Conservation (phyloP, 1,140 invertebrate genomes). For the Aphidius ervi region DNA sequence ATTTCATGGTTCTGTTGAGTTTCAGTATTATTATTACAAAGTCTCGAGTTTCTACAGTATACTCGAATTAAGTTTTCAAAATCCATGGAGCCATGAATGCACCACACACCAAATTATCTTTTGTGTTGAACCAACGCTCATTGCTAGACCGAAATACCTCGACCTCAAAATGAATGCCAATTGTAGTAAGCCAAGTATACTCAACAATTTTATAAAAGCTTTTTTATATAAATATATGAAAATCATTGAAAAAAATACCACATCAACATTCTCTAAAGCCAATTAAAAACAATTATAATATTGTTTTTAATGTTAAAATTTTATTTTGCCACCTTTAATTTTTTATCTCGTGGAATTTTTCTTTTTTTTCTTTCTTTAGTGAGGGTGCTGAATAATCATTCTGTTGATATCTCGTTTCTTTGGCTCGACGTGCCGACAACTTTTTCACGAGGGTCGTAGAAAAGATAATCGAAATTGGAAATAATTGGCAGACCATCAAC, state of each 20-base stretch:
- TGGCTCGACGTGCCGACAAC: background rate
- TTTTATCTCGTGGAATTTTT: background rate
- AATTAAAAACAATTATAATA: slow-evolving; percentile 5
- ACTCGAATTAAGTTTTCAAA: slow-evolving; percentile 5
- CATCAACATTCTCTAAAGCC: background rate
- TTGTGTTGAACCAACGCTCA: slow-evolving; percentile 13
- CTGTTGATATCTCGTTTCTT: slow-evolving; percentile 1
- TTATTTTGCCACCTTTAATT: background rate
- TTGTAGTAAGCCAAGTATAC: slow-evolving; percentile 5
- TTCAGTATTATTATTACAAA: background rate
- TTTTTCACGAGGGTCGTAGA: background rate
- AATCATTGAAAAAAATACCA: slow-evolving; percentile 6
- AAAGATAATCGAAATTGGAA: slow-evolving; percentile 10
- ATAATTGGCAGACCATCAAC: slow-evolving; percentile 4
- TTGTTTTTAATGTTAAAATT: too few relatives aligned
- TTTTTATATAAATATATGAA: background rate
- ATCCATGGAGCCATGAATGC: slow-evolving; percentile 2
- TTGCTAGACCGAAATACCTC: slow-evolving; percentile 10
- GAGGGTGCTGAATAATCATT: background rate
- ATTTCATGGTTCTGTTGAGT: background rate
- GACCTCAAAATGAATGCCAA: slow-evolving; percentile 14
- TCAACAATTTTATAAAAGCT: background rate
- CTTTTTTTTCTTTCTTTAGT: background rate
- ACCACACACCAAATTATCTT: slow-evolving; percentile 6
- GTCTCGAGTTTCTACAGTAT: background rate